Percentiles rank a stretch among this genome's conserved stretches.
Evolutionary conservation across 1,140 invertebrate genomes (phyloP).

Genomic region (Trichomalopsis sarcophagae): DNA sequence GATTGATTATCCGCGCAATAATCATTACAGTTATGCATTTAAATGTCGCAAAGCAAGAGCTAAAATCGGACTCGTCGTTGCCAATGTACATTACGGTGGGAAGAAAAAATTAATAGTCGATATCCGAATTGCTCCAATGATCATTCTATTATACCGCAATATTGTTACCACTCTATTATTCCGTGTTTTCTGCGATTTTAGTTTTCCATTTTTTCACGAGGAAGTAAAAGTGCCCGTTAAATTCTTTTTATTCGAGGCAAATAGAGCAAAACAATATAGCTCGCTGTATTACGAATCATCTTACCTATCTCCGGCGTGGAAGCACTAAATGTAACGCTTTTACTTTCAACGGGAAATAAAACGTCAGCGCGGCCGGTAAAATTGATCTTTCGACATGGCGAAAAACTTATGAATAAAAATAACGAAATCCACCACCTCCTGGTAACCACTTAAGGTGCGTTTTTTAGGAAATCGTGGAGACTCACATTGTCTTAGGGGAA

Average conservation of each 20-base stretch:
- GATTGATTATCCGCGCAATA: too few species aligned
- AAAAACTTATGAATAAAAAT: not conserved
- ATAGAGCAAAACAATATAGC: not conserved
- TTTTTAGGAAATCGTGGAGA: conserved; percentile 19
- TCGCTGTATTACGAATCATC: not conserved
- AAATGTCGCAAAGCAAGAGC: not conserved
- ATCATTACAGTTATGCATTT: not conserved
- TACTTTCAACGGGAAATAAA: not conserved
- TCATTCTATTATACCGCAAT: not conserved
- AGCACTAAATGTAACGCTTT: not conserved
- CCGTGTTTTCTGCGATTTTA: not conserved
- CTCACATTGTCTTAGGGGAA: conserved; percentile 39
- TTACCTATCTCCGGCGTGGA: not conserved
- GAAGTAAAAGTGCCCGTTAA: conserved; percentile 3
- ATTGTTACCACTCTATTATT: not conserved
- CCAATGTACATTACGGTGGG: not conserved
- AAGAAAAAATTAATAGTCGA: not conserved
- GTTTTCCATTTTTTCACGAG: not conserved
- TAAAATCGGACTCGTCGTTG: not conserved
- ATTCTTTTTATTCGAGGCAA: not conserved
- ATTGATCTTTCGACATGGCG: not conserved
- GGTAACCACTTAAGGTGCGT: not conserved
- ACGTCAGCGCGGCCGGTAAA: not conserved
- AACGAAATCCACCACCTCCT: conserved; percentile 14
- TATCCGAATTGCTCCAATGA: not conserved